These are phyloP conservation scores for Coleophora flavipennella DNA, from an alignment of 2,888 invertebrate genomes.

Conservation along the genomic window DNA sequence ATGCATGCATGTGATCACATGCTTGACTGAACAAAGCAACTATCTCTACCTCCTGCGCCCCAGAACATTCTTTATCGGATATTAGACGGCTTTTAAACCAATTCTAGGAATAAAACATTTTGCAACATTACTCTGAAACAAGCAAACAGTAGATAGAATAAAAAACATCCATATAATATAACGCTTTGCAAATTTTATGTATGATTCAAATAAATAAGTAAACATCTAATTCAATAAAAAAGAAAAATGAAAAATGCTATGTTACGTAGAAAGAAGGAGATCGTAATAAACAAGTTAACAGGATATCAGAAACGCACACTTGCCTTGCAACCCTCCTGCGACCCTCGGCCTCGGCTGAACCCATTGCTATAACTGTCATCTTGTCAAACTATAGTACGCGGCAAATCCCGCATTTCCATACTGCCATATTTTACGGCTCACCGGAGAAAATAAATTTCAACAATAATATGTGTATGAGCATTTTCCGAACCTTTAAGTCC, in stretches of 20 bases:
- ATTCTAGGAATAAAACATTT: conserved; percentile 8
- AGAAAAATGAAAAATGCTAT: neutral
- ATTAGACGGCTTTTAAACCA: conserved; percentile 26
- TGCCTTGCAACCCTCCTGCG: conserved; percentile 24
- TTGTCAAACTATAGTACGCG: conserved; percentile 61
- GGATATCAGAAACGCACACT: conserved; percentile 28
- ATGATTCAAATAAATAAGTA: neutral
- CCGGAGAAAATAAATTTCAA: conserved; percentile 67
- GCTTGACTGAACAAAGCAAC: conserved; percentile 52
- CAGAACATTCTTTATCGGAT: conserved; percentile 33
- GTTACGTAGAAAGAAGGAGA: conserved; percentile 30
- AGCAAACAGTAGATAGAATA: too few relatives aligned
- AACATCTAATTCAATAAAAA: conserved; percentile 30
- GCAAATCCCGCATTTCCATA: conserved; percentile 67
- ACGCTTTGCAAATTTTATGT: conserved; percentile 3
- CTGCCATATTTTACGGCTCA: conserved; percentile 63
- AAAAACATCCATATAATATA: too few relatives aligned
- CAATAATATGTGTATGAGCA: conserved; percentile 63
- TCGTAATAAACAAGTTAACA: conserved; percentile 52
- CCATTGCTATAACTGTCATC: conserved; percentile 59
- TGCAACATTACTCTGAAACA: too few relatives aligned
- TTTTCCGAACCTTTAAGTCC: conserved; percentile 55
- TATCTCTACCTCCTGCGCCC: conserved; percentile 21
- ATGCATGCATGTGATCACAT: conserved; percentile 48
- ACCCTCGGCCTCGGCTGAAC: conserved; percentile 14